Evolutionary conservation across 2,113 vertebrate species (phyloP), one percentile per base, ranked within the genome.

Genomic region (Grus americana): DNA sequence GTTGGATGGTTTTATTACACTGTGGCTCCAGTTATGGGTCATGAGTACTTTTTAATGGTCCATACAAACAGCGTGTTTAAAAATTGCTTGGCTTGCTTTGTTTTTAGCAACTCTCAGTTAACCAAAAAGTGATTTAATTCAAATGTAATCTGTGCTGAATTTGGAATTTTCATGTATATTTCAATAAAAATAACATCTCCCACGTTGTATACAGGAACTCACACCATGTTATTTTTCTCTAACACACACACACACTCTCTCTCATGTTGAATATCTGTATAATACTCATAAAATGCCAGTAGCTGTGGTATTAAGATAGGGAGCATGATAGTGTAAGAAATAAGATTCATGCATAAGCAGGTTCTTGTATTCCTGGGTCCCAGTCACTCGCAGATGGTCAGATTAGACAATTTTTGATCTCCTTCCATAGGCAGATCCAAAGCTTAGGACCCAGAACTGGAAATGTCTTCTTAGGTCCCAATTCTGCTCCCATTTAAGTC

Each of bases 401-500:
- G 46, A 79, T 50, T 76, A 91, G 42, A 70, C 32, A 92, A 82
- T 70, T 91, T 94, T 62, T 97, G 66, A 94, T 95, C 86, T 92
- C 94, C 74, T 91, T 92, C 23, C 8, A 92, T 4, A 96, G 74
- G 50, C 54, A 92, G 84, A 90, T 92, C 58, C 74, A 95, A 89
- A 74, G 40, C n/a, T 92, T 88, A 95, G 87, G 74, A 83, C 91
- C 86, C 63, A 79, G 81, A 88, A 93, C 54, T 70, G 78, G 89
- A 95, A 93, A 93, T 4, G 36, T 91, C 78, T n/a, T 95, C 96
- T 93, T 94, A 83, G 84, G 81, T 97, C 94, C 96, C 97, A 95
- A 80, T 97, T 97, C 92, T 97, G 94, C 92, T 97, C 96, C 94
- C 79, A 96, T 90, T 93, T 93, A 96, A 96, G 50, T 96, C 97